Base-by-base conservation (phyloP, 2,888 invertebrate species). In the Mayetiola destructor region DNA sequence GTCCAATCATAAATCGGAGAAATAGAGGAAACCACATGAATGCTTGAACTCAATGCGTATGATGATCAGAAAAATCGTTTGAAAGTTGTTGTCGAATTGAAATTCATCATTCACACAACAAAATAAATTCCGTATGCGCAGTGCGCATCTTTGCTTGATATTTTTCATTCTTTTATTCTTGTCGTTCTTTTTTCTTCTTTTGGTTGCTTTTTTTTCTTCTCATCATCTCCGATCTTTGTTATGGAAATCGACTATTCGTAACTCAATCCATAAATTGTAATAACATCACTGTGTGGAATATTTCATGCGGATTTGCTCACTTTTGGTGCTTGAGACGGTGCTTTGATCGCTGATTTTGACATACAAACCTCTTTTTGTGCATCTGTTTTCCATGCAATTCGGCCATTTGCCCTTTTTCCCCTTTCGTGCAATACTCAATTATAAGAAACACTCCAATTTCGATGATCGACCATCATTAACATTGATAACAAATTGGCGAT, bases 281-380 rank as follows among this genome's bases (percentile, higher is more conserved):
- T 32, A 32, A 9, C 8, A 32, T 32, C n/a, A n/a, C 12, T 32
- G 32, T 12, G 32, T 12, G 32, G 14, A 5, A 37, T 9, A 37
- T 10, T 9, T 37, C n/a, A 37, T 37, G n/a, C 14, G 37, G n/a
- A 40, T 21, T 32, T 12, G 32, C 12, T 32, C 12, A 32, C 8
- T 32, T 32, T 37, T 4, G 12, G 12, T 37, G 4, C n/a, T 37
- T 37, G 12, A 37, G 12, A 21, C 42, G 23, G 23, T 18, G 32
- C 20, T 4, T 42, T 42, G 42, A 16, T 27, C 9, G n/a, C 27
- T 27, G 12, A 9, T 2, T 6, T 16, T 48, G 48, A 16, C 48
- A 48, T 48, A 48, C 48, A 48, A 48, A 48, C 48, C 48, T 48
- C 48, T 16, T 48, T 48, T 27, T 48, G 27, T n/a, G 27, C 3